Evolutionary conservation across 2,113 vertebrate species (phyloP).

Genomic region (Phaetusa simplex): DNA sequence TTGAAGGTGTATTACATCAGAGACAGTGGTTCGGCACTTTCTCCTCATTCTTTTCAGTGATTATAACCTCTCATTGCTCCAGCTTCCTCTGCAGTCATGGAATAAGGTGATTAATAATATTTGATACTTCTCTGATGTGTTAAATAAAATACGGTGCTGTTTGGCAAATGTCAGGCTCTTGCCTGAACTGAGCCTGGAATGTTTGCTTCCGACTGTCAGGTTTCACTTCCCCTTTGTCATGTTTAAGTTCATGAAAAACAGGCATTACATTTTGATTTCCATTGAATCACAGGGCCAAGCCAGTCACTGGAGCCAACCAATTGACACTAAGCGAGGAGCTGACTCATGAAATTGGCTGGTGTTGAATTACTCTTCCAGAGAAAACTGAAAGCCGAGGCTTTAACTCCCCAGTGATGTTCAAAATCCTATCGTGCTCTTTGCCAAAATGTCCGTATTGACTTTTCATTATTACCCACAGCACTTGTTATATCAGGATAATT

Average conservation of each 20-base stretch:
- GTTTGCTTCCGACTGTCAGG: neutral
- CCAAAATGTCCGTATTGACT: neutral
- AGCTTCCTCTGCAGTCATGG: neutral
- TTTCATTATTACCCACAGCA: neutral
- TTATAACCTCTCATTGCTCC: neutral
- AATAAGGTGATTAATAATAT: neutral
- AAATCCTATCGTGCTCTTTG: neutral
- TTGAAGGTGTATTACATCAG: neutral
- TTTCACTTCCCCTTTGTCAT: neutral
- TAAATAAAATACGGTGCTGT: neutral
- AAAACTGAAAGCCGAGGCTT: neutral
- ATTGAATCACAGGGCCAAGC: neutral
- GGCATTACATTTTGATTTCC: neutral
- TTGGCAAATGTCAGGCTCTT: neutral
- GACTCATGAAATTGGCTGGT: neutral
- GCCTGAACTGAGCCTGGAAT: neutral
- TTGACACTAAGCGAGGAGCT: neutral
- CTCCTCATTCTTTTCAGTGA: neutral
- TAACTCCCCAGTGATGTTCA: neutral
- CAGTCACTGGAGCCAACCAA: neutral
- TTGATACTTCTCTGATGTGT: neutral
- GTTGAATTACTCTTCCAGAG: neutral
- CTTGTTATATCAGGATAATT: neutral
- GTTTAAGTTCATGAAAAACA: neutral
- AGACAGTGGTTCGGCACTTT: neutral